Conservation (phyloP, 2,888 invertebrate genomes). For the Agrotis clavis region DNA sequence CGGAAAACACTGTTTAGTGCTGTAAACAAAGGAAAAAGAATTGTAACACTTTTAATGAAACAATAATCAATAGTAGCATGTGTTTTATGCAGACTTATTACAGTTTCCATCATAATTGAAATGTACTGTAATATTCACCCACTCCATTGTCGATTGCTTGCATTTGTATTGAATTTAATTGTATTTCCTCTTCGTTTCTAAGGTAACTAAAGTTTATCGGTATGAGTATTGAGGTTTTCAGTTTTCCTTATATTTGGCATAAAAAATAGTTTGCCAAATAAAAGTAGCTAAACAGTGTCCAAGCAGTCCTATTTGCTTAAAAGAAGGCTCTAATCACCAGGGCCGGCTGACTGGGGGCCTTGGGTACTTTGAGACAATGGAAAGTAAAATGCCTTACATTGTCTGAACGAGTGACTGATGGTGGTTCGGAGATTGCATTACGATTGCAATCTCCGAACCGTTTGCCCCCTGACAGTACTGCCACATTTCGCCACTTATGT, state of each 20-base stretch:
- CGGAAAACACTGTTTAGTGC: background rate
- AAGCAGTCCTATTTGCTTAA: no score
- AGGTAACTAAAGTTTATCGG: background rate
- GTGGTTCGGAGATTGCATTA: no score
- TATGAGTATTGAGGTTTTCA: background rate
- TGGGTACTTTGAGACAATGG: no score
- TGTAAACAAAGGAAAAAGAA: background rate
- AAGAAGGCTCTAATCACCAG: no score
- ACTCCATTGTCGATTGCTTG: slow-evolving; percentile 1
- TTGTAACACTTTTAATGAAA: background rate
- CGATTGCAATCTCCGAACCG: no score
- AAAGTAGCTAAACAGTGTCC: slow-evolving; percentile 3
- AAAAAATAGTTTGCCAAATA: background rate
- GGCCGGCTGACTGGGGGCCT: no score
- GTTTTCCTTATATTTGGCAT: slow-evolving; percentile 12
- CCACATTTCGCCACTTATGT: no score
- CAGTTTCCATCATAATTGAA: background rate
- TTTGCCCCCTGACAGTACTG: no score
- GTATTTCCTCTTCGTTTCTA: slow-evolving; percentile 12
- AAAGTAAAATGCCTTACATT: no score
- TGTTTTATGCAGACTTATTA: background rate
- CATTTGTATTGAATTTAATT: slow-evolving; percentile 3
- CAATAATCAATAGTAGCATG: background rate
- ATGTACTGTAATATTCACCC: slow-evolving; percentile 1
- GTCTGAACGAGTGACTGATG: no score